These are phyloP conservation scores for Saccopteryx bilineata DNA, from an alignment of 2,113 vertebrate species.

Conservation along the genomic window DNA sequence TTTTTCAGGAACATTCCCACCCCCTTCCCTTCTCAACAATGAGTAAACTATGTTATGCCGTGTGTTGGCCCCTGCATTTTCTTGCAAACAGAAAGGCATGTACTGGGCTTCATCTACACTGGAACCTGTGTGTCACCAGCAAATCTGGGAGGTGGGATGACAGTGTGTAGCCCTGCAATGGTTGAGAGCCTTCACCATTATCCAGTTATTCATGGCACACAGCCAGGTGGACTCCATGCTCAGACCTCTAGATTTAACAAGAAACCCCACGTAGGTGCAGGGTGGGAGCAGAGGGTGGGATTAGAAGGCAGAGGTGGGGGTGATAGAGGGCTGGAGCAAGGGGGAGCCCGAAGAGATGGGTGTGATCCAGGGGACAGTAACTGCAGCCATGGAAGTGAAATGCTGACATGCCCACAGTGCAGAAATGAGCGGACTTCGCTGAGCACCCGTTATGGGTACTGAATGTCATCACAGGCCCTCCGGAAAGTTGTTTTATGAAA, in stretches of 20 bases:
- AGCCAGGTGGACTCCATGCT: accelerated
- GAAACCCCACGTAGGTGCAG: not conserved
- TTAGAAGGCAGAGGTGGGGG: not conserved
- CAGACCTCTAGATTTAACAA: not conserved
- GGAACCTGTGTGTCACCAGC: not conserved
- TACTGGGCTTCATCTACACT: not conserved
- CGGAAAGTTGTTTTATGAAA: not conserved
- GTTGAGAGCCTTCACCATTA: too few relatives aligned
- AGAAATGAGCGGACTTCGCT: accelerated
- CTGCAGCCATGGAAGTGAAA: accelerated
- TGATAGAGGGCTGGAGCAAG: too few relatives aligned
- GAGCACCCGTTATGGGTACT: accelerated
- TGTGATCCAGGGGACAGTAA: accelerated
- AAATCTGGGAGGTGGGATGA: accelerated
- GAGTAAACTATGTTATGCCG: accelerated
- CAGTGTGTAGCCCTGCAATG: accelerated
- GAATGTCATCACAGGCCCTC: not conserved
- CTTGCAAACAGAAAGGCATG: not conserved
- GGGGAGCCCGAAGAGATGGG: too few relatives aligned
- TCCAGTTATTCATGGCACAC: accelerated
- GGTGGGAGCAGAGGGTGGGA: too few relatives aligned
- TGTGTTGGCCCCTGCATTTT: not conserved
- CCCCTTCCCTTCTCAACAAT: not conserved
- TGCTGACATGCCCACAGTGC: accelerated
- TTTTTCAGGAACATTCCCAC: not conserved